These are phyloP conservation scores for Alca torda DNA, from an alignment of 2,797 vertebrate genomes.

Conservation along the genomic window DNA sequence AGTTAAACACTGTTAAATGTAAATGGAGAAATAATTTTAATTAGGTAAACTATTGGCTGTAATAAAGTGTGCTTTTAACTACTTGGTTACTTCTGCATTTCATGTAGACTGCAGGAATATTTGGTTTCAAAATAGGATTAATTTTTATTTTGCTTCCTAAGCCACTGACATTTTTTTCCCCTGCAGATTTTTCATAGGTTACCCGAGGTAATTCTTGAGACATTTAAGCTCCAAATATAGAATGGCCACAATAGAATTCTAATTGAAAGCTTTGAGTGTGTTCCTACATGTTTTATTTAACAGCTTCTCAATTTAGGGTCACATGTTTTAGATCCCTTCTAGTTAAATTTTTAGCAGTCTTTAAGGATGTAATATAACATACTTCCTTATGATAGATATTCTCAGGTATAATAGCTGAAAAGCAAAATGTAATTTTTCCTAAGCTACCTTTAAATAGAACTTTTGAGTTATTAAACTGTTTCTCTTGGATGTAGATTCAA, in stretches of 20 bases:
- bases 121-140: background rate
- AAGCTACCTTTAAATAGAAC: background rate
- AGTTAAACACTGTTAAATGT: background rate
- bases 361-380: background rate
- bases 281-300: constrained; percentile 64
- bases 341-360: constrained; percentile 52
- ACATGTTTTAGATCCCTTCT: constrained; percentile 41
- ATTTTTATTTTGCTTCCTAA: background rate
- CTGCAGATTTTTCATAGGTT: background rate
- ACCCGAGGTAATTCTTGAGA: constrained; percentile 31
- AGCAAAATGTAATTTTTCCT: background rate
- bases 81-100: background rate
- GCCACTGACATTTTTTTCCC: background rate
- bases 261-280: constrained; percentile 5
- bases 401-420: background rate
- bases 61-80: background rate
- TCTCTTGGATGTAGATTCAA: background rate
- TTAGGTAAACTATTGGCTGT: background rate
- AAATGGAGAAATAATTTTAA: background rate
- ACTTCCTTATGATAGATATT: background rate
- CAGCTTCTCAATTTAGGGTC: constrained; percentile 42
- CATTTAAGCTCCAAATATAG: constrained; percentile 38
- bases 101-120: background rate
- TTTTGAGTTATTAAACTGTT: background rate
- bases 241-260: constrained; percentile 12